Evolutionary conservation across 2,888 invertebrate genomes (phyloP).

Genomic region (Lacanobia wlatinum): DNA sequence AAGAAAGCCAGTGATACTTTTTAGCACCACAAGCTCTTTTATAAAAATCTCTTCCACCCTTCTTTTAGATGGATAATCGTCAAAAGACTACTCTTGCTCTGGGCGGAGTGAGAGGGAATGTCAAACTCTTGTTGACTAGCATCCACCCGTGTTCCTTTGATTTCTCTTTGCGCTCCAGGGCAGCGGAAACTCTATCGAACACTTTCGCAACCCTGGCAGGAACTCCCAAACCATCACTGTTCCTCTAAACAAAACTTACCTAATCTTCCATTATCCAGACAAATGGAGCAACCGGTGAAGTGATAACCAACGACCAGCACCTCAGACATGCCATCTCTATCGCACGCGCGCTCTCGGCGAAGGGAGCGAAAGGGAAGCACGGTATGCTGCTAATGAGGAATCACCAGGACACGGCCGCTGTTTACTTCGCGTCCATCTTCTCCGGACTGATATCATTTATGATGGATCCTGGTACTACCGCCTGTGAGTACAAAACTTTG

Average conservation of each 20-base stretch:
- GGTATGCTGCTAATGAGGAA: slow-evolving; percentile 72
- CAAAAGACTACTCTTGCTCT: too few relatives aligned
- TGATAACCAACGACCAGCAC: slow-evolving; percentile 66
- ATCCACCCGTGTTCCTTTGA: too few relatives aligned
- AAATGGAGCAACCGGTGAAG: slow-evolving; percentile 66
- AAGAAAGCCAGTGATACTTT: too few relatives aligned
- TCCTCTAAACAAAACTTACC: neutral
- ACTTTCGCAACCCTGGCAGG: too few relatives aligned
- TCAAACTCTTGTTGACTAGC: too few relatives aligned
- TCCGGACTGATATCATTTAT: slow-evolving; percentile 70
- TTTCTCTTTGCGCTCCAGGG: too few relatives aligned
- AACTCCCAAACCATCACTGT: neutral
- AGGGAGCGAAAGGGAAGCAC: slow-evolving; percentile 60
- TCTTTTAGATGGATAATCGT: too few relatives aligned
- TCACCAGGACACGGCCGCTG: slow-evolving; percentile 65
- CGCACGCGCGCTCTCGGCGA: slow-evolving; percentile 66
- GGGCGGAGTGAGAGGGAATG: too few relatives aligned
- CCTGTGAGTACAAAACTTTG: slow-evolving; percentile 64
- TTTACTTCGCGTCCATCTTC: slow-evolving; percentile 72
- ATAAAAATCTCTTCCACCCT: neutral
- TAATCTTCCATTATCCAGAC: slow-evolving; percentile 33
- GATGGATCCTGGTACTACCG: slow-evolving; percentile 72
- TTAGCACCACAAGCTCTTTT: neutral
- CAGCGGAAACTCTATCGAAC: too few relatives aligned
- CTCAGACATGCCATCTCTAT: slow-evolving; percentile 65